Evolutionary conservation across 2,888 invertebrate species (phyloP), one percentile per base, ranked within the genome.

Genomic region (Sipha maydis): DNA sequence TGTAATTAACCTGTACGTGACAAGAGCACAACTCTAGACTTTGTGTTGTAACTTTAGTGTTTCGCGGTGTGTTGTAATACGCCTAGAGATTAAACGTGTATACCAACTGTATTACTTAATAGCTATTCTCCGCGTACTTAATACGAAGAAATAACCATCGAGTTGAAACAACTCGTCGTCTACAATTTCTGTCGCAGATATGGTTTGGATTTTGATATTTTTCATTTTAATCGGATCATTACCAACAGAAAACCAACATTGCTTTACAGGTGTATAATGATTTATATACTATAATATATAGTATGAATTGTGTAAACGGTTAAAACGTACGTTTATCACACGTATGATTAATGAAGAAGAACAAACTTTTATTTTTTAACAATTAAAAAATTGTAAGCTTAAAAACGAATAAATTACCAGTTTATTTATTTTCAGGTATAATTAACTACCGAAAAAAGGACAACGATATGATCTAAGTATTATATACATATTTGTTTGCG

Each of bases 1-100:
- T 80, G 61, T 80, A 80, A 80, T 80, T 80, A 67, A 80, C 61
- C 61, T 80, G 80, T 67, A 67, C 78, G 78, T 78, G 78, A 78
- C 78, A 78, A 54, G 78, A 78, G 31, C 78, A 31, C 76, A 54
- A 54, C 78, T 78, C 78, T 54, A 78, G 78, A 78, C 78, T 78
- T 78, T 25, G 31, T 28, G 31, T 69, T 69, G 69, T 69, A 69
- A 69, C 69, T 69, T 69, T 28, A n/a, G 69, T 69, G 69, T 69
- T 69, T 69, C 69, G 14, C 28, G 28, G 17, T 69, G n/a, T 69
- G 28, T 69, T 69, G 69, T 28, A n/a, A n/a, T 69, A n/a, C 69
- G 69, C 69, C 69, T 69, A 67, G 69, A 69, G 69, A 69, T 69
- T 69, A 69, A 69, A 69, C 11, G 69, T 69, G 69, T 69, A 9